A percentile compares a stretch with the other conserved stretches of the same genome.
phyloP scores from a whole-genome alignment of 2,113 vertebrate species.

The Nyctibius bracteatus region DNA sequence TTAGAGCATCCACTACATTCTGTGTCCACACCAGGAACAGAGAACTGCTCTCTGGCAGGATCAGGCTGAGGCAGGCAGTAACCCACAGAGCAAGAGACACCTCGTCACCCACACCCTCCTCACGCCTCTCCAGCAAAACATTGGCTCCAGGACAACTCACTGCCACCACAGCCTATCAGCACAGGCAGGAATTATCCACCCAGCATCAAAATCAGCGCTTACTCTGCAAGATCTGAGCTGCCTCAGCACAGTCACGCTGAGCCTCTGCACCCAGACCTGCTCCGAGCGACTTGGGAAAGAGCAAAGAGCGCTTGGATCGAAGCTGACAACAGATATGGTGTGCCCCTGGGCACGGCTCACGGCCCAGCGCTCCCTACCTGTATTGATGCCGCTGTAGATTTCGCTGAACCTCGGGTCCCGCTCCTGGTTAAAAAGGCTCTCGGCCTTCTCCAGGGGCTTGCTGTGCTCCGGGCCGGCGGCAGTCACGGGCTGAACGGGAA shows the following conservation, averaged over 20 bases:
- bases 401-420: slow-evolving; percentile 73
- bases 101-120: too few relatives aligned
- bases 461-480: slow-evolving; percentile 77
- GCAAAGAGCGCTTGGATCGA: fast-evolving
- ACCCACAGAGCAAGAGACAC: not conserved
- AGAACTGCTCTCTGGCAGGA: not conserved
- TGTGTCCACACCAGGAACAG: not conserved
- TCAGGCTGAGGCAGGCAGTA: not conserved
- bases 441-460: slow-evolving; percentile 82
- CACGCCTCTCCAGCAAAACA: not conserved
- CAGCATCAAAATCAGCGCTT: fast-evolving
- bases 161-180: not conserved
- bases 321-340: fast-evolving
- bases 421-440: slow-evolving; percentile 75
- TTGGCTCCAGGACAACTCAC: not conserved
- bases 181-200: not conserved
- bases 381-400: slow-evolving; percentile 68
- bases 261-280: not conserved
- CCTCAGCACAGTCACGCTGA: not conserved
- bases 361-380: slow-evolving; percentile 23
- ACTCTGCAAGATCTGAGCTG: not conserved
- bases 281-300: fast-evolving
- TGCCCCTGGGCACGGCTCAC: fast-evolving
- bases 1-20: not conserved
- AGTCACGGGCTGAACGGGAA: slow-evolving; percentile 78